Conservation (phyloP, 2,888 invertebrate genomes). For the Sicus ferrugineus region DNA sequence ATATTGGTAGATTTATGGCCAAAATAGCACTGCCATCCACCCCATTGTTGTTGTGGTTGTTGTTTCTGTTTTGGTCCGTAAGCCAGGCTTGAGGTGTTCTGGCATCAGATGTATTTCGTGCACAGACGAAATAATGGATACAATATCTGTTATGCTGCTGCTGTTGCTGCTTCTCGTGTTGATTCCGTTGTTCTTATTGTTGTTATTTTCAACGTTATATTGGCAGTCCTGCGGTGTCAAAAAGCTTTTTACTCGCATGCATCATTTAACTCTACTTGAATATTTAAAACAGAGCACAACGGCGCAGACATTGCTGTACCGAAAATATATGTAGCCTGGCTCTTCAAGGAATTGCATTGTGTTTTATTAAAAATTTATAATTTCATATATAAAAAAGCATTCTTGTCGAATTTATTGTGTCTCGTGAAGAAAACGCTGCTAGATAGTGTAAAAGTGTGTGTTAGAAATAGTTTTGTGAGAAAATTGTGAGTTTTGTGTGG, state of each 20-base stretch:
- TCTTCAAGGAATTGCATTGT: not conserved
- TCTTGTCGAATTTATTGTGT: not conserved
- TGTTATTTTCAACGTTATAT: not conserved
- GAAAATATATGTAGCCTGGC: too few species aligned
- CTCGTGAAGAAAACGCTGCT: not conserved
- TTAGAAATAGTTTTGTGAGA: not conserved
- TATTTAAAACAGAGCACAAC: slow-evolving; percentile 26
- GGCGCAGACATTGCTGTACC: not conserved
- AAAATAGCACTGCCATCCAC: slow-evolving; percentile 6
- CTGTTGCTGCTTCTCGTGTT: not conserved
- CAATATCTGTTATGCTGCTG: not conserved
- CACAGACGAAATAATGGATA: slow-evolving; percentile 24
- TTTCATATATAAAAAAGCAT: not conserved
- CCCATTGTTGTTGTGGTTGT: not conserved
- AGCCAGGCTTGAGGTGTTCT: not conserved
- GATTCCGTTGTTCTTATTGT: not conserved
- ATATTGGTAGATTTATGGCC: slow-evolving; percentile 27
- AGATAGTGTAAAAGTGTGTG: not conserved
- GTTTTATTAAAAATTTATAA: slow-evolving; percentile 1
- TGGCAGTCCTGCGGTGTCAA: slow-evolving; percentile 19
- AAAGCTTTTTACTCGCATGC: slow-evolving; percentile 31
- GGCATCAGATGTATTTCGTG: slow-evolving; percentile 31
- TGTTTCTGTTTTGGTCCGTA: not conserved
- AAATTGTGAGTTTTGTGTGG: too few species aligned
- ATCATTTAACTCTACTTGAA: slow-evolving; percentile 33